Conservation (phyloP, 2,797 vertebrate genomes). For the Corythornis leucogaster region DNA sequence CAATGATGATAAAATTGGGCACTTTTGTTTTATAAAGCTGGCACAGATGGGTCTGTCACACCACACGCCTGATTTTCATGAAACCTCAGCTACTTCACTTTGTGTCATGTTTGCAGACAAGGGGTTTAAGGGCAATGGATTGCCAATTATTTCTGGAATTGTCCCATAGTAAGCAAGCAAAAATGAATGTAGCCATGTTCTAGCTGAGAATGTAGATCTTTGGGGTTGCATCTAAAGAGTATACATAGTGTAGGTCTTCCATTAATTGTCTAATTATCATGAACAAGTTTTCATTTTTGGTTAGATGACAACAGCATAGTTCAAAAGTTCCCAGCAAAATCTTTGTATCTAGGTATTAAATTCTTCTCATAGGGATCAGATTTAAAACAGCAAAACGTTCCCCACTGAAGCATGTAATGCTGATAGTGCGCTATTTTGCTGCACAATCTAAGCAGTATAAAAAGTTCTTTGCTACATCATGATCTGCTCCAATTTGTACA, state of each 20-base stretch:
- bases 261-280: slow-evolving; percentile 52
- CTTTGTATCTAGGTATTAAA: not conserved
- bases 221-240: slow-evolving; percentile 7
- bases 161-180: slow-evolving; percentile 31
- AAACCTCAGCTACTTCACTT: slow-evolving; percentile 67
- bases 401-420: slow-evolving; percentile 12
- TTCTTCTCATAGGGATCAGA: slow-evolving; percentile 16
- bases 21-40: slow-evolving; percentile 69
- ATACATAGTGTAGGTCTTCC: not conserved
- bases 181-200: not conserved
- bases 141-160: slow-evolving; percentile 45
- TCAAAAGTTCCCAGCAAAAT: slow-evolving; percentile 30
- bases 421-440: slow-evolving; percentile 46
- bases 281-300: slow-evolving; percentile 42
- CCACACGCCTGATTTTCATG: slow-evolving; percentile 44
- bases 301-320: slow-evolving; percentile 11
- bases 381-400: slow-evolving; percentile 3
- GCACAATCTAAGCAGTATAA: not conserved
- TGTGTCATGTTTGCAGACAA: slow-evolving; percentile 43
- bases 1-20: slow-evolving; percentile 55
- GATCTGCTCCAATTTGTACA: slow-evolving; percentile 7
- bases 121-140: slow-evolving; percentile 19
- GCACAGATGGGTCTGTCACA: slow-evolving; percentile 70
- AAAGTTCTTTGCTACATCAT: slow-evolving; percentile 28
- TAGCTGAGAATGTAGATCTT: slow-evolving; percentile 14